Base-by-base conservation (phyloP, 1,140 invertebrate genomes). In the Chlorops oryzae region DNA sequence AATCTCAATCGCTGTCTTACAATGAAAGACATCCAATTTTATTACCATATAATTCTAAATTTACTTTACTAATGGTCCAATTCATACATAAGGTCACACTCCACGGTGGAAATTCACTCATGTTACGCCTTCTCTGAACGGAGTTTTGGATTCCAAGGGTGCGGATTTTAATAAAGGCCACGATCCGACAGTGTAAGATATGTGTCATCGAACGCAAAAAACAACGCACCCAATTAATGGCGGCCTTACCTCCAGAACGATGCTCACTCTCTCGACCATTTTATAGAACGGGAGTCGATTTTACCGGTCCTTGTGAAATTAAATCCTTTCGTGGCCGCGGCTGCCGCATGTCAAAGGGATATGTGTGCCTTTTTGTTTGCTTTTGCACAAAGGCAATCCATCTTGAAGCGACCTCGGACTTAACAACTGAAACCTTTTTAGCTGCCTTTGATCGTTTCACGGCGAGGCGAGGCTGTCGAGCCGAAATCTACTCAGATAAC, bases 401-500 rank as follows among this genome's bases (percentile, higher is more conserved):
- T 50, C 24, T 68, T 24, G 61, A 65, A 50, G 27, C 60, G 13
- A 42, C 59, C 3, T 45, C 43, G 12, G 52, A 57, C 10, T 35
- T 63, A 4, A 53, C 59, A 2, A 48, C 52, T 9, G 56, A 63
- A 5, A 57, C 49, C 37, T 65, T 63, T 43, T 34, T 65, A 13
- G 56, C 59, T 12, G 46, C 56, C 5, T 42, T 65, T 13, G 55
- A 58, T 47, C 43, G 62, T 18, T 61, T 63, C 32, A 48, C 58
- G 22, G 41, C 50, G 0, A 50, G 61, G 13, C 44, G 61, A 24
- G 67, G 70, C 18, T 27, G 57, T 5, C 60, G 59, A 18, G 23
- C 46, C 0, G 44, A 47, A 15, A 51, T 73, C 3, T 62, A 64
- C 50, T 59, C 51, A 5, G 70, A 73, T 39, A 58, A 59, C 47